Evolutionary conservation across 2,888 invertebrate genomes (phyloP), one percentile per base, ranked within the genome.

Genomic region (Melanostoma scalare): DNA sequence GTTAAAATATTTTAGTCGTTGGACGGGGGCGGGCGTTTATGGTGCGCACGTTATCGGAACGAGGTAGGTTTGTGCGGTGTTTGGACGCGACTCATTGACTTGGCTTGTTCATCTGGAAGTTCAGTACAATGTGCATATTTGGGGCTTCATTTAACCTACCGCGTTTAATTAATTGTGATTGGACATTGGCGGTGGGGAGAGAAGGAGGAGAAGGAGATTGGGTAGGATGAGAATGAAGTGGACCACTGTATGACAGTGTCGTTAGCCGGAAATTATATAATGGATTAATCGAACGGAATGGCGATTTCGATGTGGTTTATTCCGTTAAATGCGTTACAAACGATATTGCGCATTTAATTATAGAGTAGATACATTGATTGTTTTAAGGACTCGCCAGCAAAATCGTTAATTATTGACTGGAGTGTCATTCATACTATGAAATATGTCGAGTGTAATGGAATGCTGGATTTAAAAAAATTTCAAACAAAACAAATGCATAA

Each of bases 251-350:
- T 60, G 9, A 36, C 40, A 44, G 50, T 55, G 20, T 50, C 67
- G 55, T 53, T 81, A 82, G 68, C 72, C 82, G 82, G 77, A 73
- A 69, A 82, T 77, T 48, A 73, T 73, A 73, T 72, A 77, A 82
- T 77, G 82, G 46, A 77, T 82, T 77, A 82, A 82, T 82, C 82
- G 82, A 77, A 82, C 63, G 82, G 73, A 82, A 82, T 76, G 73
- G 73, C 68, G 73, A 82, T 82, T 82, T 82, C 72, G 46, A 63
- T 77, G 82, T 73, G 76, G 77, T 82, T 68, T 73, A 73, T 65
- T 56, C 63, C 77, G 50, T 61, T 77, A 68, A 82, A 76, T 68
- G 61, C 73, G 68, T 73, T 53, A 53, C 56, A 72, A 1, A 20
- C 20, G 20, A 68, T 77, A 82, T 68, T 68, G 67, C 20, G 38